Evolutionary conservation across 2,888 invertebrate genomes (phyloP), one percentile per base, ranked within the genome.

Genomic region (Furcula furcula): DNA sequence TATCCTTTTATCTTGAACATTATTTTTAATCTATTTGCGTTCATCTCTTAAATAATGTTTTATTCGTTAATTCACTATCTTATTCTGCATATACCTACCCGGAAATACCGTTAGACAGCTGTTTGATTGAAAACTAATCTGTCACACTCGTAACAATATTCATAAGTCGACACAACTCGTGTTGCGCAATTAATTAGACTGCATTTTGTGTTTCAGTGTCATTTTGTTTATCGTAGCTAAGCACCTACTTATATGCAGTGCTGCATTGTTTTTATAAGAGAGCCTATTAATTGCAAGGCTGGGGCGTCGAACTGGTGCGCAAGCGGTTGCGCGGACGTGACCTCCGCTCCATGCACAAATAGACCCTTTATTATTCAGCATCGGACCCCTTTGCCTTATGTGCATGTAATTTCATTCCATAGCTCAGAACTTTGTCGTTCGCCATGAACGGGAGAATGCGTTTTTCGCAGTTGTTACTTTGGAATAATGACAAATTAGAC

Each of bases 281-380:
- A 23, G 23, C 10, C n/a, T 19, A 14, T 46, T 40, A 48, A 48
- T 54, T 54, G 51, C 41, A 34, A 44, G 40, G 45, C 35, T 44
- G 61, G 70, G 74, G 57, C 75, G 61, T 74, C 78, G 75, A 81
- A 78, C 77, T 57, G 63, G 64, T 65, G 62, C 67, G 64, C 67
- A 55, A 53, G 61, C 60, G 64, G 57, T 63, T 54, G 43, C 36
- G 44, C 50, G 67, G 60, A 82, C 79, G 76, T 84, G 83, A 83
- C 82, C 85, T 74, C 77, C 68, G 76, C 61, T 60, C 43, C 58
- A 53, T 53, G 58, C 56, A 74, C 74, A 74, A 73, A 68, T 59
- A 60, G 61, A 65, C 63, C 65, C 65, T 73, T 77, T 76, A 78
- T 78, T 76, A 82, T 78, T 75, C 75, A 70, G 54, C 54, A 46